Base-by-base conservation (phyloP, 1,140 invertebrate genomes). In the Neotoxoptera formosana region DNA sequence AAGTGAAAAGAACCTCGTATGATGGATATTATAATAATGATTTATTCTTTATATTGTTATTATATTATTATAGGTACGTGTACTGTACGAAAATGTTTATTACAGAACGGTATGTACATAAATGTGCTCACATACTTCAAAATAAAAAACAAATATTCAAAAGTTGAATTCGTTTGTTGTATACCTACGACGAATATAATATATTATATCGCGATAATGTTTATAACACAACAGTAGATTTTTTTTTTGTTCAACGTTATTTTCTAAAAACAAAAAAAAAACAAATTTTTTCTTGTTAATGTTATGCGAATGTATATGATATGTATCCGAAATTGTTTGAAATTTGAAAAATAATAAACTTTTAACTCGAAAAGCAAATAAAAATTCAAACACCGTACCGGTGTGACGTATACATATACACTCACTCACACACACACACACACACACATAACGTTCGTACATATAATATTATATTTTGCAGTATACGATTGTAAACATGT, bases 241-340 rank as follows among this genome's bases (percentile, higher is more conserved):
- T 41, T n/a, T 84, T 83, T 84, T 41, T 84, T 9, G 41, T 84
- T 45, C 30, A 86, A 25, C 23, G n/a, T 48, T 87, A 45, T 86
- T 86, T 86, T 48, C 36, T 17, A 45, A 41, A 86, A 86, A 87
- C 4, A 41, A 87, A 84, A 87, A 45, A 30, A 86, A 30, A 87
- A 87, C 17, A 88, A 51, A 51, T 84, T 84, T 89, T 23, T 53
- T n/a, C 45, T 20, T 9, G n/a, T 21, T 89, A 36, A 7, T 87
- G 0, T 88, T 48, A 36, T 53, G 34, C 20, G 25, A 47, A 88
- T 88, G 34, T 41, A 41, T 41, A 4, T n/a, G n/a, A n/a, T n/a
- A 41, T 41, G 41, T 89, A 56, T 89, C 51, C 34, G 88, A 53
- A 89, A 89, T 89, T 89, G 88, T 89, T 89, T 56, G 88, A 89